Percentiles rank a stretch among this genome's conserved stretches.
Conservation (phyloP, 2,113 vertebrate genomes). For the Mirounga angustirostris region DNA sequence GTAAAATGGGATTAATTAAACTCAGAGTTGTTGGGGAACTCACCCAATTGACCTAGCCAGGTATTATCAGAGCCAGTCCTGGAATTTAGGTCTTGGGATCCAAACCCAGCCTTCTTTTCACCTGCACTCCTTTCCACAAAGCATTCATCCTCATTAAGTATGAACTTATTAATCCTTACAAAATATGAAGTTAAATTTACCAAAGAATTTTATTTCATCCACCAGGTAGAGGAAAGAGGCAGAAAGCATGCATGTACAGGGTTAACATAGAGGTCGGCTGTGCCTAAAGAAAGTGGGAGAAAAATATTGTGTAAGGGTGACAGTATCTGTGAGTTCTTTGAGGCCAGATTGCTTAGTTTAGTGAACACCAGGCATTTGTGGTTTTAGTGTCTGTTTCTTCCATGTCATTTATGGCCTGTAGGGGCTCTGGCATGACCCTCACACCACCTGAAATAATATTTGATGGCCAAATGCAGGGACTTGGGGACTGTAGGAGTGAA, state of each 20-base stretch:
- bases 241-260: neutral
- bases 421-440: neutral
- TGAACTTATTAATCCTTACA: neutral
- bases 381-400: slow-evolving; percentile 22
- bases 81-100: slow-evolving; percentile 2
- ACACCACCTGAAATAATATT: slow-evolving; percentile 70
- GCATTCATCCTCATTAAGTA: neutral
- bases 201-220: neutral
- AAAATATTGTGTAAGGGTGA: neutral
- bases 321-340: slow-evolving; percentile 52
- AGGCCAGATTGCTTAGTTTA: neutral
- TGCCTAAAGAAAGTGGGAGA: neutral
- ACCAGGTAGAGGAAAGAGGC: neutral
- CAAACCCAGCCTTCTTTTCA: neutral
- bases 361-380: neutral
- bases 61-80: neutral
- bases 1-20: slow-evolving; percentile 28
- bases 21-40: neutral
- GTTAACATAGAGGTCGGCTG: slow-evolving; percentile 13
- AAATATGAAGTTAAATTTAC: neutral
- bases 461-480: neutral
- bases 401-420: neutral
- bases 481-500: neutral
- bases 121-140: neutral
- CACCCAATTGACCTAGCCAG: neutral